A percentile compares a stretch with the other conserved stretches of the same genome.
Evolutionary conservation across 92 coral and sea anemone species (phyloP).

Genomic region (Chrysogorgia sp.): DNA sequence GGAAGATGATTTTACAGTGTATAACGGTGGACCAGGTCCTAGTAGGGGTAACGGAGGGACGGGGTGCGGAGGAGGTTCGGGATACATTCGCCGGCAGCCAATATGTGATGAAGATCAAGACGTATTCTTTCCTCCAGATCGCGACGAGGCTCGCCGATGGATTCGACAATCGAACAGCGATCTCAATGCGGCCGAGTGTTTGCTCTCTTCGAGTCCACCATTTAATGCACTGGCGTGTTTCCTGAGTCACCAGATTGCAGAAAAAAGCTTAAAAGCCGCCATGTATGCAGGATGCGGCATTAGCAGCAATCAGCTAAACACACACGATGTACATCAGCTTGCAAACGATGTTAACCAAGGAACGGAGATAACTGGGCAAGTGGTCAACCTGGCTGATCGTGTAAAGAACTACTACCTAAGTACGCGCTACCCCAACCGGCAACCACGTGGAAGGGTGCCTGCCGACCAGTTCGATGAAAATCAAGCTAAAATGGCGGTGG

Average conservation of each 20-base stretch:
- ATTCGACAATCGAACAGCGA: constrained; percentile 40
- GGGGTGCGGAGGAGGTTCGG: background rate
- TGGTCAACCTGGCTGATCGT: background rate
- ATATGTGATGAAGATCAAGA: no score
- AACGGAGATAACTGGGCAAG: background rate
- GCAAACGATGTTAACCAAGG: constrained; percentile 10
- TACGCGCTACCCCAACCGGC: constrained; percentile 33
- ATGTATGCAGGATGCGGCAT: constrained; percentile 39
- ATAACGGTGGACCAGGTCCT: background rate
- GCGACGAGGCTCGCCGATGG: constrained; percentile 46
- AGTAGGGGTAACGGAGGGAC: background rate
- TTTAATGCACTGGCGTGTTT: constrained; percentile 41
- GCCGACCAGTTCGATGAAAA: background rate
- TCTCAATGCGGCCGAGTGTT: constrained; percentile 26
- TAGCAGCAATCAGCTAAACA: constrained; percentile 35
- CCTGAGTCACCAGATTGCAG: constrained; percentile 51
- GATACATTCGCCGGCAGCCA: no score
- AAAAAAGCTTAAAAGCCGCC: constrained; percentile 45
- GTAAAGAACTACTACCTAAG: constrained; percentile 7
- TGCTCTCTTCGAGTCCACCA: constrained; percentile 13
- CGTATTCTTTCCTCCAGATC: constrained; percentile 25
- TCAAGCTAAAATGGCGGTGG: background rate
- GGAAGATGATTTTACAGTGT: background rate
- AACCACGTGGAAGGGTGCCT: background rate
- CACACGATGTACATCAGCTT: constrained; percentile 28